A percentile compares a stretch with the other conserved stretches of the same genome.
These are phyloP conservation scores for Dryas iulia DNA, from an alignment of 1,140 invertebrate species.

Conservation along the genomic window DNA sequence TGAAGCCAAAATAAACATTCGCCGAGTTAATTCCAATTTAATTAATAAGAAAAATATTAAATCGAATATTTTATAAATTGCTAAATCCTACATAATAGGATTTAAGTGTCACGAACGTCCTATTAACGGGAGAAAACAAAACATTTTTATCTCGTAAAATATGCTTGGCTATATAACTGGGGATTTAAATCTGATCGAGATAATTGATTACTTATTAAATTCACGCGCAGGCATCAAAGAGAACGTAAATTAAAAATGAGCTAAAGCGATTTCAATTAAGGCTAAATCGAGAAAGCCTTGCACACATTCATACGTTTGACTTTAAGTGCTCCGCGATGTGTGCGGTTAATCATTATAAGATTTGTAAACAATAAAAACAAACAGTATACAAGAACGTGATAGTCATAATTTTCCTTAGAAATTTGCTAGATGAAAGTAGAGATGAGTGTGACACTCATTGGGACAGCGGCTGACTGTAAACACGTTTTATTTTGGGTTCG, in stretches of 20 bases:
- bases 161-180: conserved; percentile 21
- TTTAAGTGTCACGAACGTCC: conserved; percentile 5
- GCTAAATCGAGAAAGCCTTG: conserved; percentile 47
- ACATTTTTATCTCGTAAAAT: conserved; percentile 22
- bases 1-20: not conserved
- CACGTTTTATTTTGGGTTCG: too few relatives aligned
- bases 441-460: too few relatives aligned
- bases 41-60: not conserved
- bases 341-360: conserved; percentile 15
- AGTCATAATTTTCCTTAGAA: not conserved
- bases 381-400: not conserved
- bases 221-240: conserved; percentile 61
- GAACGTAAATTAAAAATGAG: conserved; percentile 69
- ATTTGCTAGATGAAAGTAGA: not conserved
- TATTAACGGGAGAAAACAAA: conserved; percentile 8
- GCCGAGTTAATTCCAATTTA: not conserved
- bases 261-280: conserved; percentile 68
- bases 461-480: too few relatives aligned
- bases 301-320: conserved; percentile 7
- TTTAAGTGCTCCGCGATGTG: conserved; percentile 14
- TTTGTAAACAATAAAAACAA: conserved; percentile 13
- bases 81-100: not conserved
- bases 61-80: not conserved
- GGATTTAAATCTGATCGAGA: conserved; percentile 61
- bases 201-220: conserved; percentile 75